These are phyloP conservation scores for Lagodon rhomboides DNA, from an alignment of 2,797 vertebrate genomes.

Conservation along the genomic window DNA sequence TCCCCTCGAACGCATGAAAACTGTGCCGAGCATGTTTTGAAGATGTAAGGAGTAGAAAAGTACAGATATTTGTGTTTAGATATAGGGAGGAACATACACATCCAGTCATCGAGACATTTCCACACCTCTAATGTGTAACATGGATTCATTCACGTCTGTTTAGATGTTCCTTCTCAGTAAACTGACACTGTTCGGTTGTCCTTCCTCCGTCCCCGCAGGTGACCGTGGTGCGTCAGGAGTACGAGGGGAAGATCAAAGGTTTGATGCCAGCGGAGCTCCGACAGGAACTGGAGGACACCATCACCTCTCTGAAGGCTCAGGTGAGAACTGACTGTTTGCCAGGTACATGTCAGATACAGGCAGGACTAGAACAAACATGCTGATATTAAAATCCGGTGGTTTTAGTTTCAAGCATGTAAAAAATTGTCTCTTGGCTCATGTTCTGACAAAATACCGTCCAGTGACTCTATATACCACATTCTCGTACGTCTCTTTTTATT, in stretches of 20 bases:
- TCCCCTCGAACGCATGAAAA: no score
- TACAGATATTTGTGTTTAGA: no score
- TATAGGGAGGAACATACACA: no score
- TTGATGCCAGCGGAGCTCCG: conserved; percentile 91
- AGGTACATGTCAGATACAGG: conserved; percentile 2
- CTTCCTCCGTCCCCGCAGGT: conserved; percentile 83
- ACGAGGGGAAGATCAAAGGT: conserved; percentile 92
- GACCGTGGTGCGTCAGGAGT: conserved; percentile 89
- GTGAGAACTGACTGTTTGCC: conserved; percentile 75
- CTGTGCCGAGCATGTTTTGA: no score
- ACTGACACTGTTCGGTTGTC: background rate
- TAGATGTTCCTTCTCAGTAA: background rate
- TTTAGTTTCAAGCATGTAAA: conserved; percentile 16
- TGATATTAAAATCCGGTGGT: background rate
- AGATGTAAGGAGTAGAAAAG: no score
- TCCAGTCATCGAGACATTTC: no score
- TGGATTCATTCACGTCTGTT: background rate
- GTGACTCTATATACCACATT: background rate
- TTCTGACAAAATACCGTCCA: background rate
- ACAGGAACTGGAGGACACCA: conserved; percentile 95
- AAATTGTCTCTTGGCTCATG: background rate
- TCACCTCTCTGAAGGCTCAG: conserved; percentile 95
- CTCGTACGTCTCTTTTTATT: no score
- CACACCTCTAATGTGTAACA: no score
- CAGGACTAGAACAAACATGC: conserved; percentile 16